A percentile compares a stretch with the other conserved stretches of the same genome.
Conservation (phyloP, 1,140 invertebrate genomes). For the Trichomalopsis sarcophagae region DNA sequence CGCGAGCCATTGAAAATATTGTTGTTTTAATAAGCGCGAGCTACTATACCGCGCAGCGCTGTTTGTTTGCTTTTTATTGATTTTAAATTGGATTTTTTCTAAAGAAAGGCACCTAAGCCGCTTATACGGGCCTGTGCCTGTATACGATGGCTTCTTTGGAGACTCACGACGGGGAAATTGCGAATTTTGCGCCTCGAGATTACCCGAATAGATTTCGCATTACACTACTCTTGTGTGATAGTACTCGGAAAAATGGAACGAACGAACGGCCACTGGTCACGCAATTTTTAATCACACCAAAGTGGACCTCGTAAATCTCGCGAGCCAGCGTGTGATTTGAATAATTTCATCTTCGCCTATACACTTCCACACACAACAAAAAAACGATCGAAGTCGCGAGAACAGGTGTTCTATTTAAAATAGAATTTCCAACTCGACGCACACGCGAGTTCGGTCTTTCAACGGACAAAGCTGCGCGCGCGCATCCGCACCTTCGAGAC, state of each 20-base stretch:
- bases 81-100: not conserved
- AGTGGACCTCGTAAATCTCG: not conserved
- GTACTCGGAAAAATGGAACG: not conserved
- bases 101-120: too few relatives aligned
- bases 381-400: too few relatives aligned
- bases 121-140: too few relatives aligned
- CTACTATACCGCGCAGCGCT: too few relatives aligned
- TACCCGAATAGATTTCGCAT: too few relatives aligned
- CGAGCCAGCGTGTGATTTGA: too few relatives aligned
- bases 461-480: not conserved
- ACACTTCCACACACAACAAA: too few relatives aligned
- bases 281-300: not conserved
- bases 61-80: not conserved
- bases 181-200: too few relatives aligned
- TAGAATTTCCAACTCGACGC: constrained; percentile 30
- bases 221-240: not conserved
- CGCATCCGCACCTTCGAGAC: not conserved
- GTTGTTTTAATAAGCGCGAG: not conserved
- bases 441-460: not conserved
- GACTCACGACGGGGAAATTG: too few relatives aligned
- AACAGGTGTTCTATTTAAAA: not conserved
- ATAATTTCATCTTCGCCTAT: too few relatives aligned
- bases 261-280: not conserved
- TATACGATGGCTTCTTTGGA: too few relatives aligned
- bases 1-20: not conserved